Evolutionary conservation across 2,888 invertebrate genomes (phyloP).

Genomic region (Troglohyphantes excavatus): DNA sequence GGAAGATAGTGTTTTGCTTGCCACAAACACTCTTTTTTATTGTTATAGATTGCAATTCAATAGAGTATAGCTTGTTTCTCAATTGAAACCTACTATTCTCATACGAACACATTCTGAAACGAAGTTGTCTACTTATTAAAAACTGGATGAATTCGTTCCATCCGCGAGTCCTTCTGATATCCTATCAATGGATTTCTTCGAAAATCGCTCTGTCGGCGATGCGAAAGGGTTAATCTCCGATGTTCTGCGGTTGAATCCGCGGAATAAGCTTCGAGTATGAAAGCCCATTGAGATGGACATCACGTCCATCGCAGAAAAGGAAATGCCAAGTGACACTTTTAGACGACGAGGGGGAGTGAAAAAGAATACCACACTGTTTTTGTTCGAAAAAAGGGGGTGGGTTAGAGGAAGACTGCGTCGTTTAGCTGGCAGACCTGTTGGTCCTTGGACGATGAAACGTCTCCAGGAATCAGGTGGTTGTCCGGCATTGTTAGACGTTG

Average conservation of each 20-base stretch:
- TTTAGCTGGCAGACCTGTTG: background rate
- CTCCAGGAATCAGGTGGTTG: slow-evolving; percentile 42
- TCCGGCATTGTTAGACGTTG: slow-evolving; percentile 13
- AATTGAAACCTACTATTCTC: too few species aligned
- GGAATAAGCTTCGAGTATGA: background rate
- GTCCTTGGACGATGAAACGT: slow-evolving; percentile 33
- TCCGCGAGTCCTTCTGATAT: too few species aligned
- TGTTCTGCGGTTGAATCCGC: slow-evolving; percentile 13
- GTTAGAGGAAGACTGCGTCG: background rate
- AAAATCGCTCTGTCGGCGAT: slow-evolving; percentile 57
- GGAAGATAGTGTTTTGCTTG: too few species aligned
- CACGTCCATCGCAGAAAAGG: slow-evolving; percentile 63
- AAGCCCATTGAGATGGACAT: slow-evolving; percentile 51
- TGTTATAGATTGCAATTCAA: too few species aligned
- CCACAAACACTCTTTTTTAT: too few species aligned
- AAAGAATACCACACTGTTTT: slow-evolving; percentile 26
- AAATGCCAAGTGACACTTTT: slow-evolving; percentile 65
- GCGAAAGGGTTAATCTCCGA: slow-evolving; percentile 70
- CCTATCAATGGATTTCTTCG: background rate
- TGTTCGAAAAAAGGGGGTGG: background rate
- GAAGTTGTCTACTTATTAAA: too few species aligned
- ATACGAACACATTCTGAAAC: too few species aligned
- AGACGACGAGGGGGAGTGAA: slow-evolving; percentile 17
- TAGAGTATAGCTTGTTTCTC: too few species aligned
- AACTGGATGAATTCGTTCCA: too few species aligned